Base-by-base conservation (phyloP, 2,888 invertebrate genomes). In the Aleiodes alternator region DNA sequence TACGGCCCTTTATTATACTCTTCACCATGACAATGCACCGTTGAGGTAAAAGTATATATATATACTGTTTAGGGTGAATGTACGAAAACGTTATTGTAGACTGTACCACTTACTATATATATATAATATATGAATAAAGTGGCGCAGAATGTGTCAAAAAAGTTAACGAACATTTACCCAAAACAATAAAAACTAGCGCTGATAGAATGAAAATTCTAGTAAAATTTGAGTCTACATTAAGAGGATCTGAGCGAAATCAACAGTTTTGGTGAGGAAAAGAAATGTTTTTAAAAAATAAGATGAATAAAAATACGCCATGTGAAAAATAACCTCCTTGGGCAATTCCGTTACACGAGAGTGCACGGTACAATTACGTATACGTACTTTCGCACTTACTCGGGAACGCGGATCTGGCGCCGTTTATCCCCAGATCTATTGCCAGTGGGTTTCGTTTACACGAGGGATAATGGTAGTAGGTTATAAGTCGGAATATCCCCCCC, bases 351-450 rank as follows among this genome's bases (percentile, higher is more conserved):
- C 68, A 51, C 68, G 51, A 68, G 51, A 68, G 51, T 68, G 68
- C 68, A 51, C 68, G 31, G 43, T 59, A 61, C 61, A 76, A 76
- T 76, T 76, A 76, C 72, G 72, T 61, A 61, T 76, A 72, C 51
- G 72, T 68, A 59, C 57, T 72, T 76, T 53, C 72, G 76, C 72
- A 61, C 61, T 69, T 69, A 69, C 61, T 61, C 23, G 72, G 48
- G 72, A 76, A 76, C 76, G 76, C 76, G 76, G 76, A 72, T 72
- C 76, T 53, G 59, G 53, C 43, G 66, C 72, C 75, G 75, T 75
- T 75, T 75, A 75, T 75, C 68, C 68, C 64, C 64, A 51, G 68
- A 68, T 68, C 68, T 68, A 68, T 68, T 68, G 68, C 64, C 64
- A 68, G 68, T 68, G 50, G 51, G 12, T 51, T 51, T 51, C 31